Evolutionary conservation across 2,888 invertebrate genomes (phyloP).

Genomic region (Eulithis testata): DNA sequence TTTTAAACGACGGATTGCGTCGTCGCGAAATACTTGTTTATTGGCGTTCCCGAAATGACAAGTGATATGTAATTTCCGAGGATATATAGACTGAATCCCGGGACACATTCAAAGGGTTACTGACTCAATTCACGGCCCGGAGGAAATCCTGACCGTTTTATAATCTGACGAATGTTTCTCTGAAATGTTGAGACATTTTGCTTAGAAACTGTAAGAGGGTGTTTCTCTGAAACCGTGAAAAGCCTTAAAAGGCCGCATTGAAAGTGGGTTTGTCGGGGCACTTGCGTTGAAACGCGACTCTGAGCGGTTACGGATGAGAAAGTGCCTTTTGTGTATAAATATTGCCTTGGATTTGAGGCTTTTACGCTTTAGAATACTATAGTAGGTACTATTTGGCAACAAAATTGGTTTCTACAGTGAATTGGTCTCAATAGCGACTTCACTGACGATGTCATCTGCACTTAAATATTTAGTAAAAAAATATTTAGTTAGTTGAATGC

Average conservation of each 20-base stretch:
- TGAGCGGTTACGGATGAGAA: constrained; percentile 55
- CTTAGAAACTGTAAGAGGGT: constrained; percentile 37
- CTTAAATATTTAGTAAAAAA: too few species aligned
- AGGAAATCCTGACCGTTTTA: constrained; percentile 40
- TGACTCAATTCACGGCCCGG: constrained; percentile 33
- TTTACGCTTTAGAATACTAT: constrained; percentile 31
- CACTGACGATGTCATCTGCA: neutral
- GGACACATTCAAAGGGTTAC: constrained; percentile 36
- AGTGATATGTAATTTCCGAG: constrained; percentile 38
- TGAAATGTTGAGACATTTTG: constrained; percentile 40
- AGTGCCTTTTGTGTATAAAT: constrained; percentile 48
- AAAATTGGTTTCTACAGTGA: constrained; percentile 16
- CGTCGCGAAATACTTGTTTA: constrained; percentile 38
- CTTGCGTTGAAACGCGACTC: constrained; percentile 50
- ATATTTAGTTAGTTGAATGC: neutral
- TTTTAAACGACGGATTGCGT: constrained; percentile 40
- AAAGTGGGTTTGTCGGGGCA: constrained; percentile 45
- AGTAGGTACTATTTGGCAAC: constrained; percentile 15
- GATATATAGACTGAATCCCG: constrained; percentile 31
- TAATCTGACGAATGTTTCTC: constrained; percentile 42
- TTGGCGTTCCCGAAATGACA: constrained; percentile 34
- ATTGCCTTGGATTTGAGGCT: constrained; percentile 38
- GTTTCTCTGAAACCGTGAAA: constrained; percentile 34
- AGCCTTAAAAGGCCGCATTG: constrained; percentile 47
- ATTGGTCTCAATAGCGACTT: constrained; percentile 1